Evolutionary conservation across 2,113 vertebrate species (phyloP).

Genomic region (Oceanodroma tethys): DNA sequence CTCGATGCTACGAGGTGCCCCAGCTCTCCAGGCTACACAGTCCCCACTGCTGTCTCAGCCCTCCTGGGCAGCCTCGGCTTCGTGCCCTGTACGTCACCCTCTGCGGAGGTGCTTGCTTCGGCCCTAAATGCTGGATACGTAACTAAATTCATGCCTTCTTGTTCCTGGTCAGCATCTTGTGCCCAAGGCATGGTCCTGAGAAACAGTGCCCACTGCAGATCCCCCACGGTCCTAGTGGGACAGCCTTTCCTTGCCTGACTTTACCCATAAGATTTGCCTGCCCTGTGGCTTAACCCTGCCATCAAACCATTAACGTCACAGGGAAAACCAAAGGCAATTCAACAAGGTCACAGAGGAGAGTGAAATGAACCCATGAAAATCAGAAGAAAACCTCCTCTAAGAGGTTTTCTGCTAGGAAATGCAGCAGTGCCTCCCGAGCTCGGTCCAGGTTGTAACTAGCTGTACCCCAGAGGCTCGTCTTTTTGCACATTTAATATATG

Average conservation of each 20-base stretch:
- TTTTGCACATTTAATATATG: background rate
- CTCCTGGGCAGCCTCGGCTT: background rate
- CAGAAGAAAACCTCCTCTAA: background rate
- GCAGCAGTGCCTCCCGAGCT: background rate
- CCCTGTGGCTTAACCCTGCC: background rate
- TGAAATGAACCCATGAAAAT: background rate
- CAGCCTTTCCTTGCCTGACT: background rate
- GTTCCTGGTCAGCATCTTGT: background rate
- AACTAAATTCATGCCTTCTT: background rate
- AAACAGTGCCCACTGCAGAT: background rate
- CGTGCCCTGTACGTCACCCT: background rate
- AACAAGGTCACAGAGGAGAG: background rate
- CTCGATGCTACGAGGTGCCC: fast-evolving
- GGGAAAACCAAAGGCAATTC: background rate
- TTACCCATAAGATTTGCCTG: background rate
- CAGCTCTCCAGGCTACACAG: background rate
- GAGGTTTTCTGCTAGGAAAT: background rate
- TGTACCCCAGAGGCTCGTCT: background rate
- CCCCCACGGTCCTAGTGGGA: background rate
- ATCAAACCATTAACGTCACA: background rate
- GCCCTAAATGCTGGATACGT: background rate
- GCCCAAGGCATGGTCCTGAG: background rate
- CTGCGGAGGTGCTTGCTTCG: background rate
- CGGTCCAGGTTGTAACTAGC: background rate
- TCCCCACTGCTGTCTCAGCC: background rate